Conservation (phyloP, 2,113 vertebrate species). For the Seriola rivoliana region DNA sequence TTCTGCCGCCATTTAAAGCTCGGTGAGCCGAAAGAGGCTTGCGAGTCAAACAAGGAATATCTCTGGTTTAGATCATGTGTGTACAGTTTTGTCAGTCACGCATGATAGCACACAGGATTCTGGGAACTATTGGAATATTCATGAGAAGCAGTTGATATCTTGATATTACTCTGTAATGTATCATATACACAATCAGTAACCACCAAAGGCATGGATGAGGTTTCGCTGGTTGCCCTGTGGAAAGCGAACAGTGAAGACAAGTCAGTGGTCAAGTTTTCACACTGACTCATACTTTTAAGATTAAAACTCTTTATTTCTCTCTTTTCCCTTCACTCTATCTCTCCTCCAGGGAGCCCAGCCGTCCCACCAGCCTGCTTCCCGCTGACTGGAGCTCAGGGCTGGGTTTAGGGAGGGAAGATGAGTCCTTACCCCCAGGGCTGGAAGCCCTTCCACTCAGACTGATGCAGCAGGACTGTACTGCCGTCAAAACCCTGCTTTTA, state of each 20-base stretch:
- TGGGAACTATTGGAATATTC: background rate
- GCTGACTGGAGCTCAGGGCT: conserved; percentile 85
- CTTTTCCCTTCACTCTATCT: background rate
- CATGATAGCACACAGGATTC: background rate
- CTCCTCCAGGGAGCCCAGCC: conserved; percentile 74
- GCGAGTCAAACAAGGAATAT: background rate
- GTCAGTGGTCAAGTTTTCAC: conserved; percentile 41
- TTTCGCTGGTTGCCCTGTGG: conserved; percentile 20
- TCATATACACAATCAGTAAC: conserved; percentile 25
- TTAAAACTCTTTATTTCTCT: conserved; percentile 43
- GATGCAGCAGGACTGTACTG: conserved; percentile 97
- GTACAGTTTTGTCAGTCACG: background rate
- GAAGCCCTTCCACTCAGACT: conserved; percentile 92
- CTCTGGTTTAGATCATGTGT: background rate
- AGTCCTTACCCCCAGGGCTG: conserved; percentile 83
- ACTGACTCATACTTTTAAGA: conserved; percentile 25
- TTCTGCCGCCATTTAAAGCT: conserved; percentile 38
- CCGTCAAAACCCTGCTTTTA: conserved; percentile 93
- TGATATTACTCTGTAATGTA: conserved; percentile 30
- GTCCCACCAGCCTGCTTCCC: conserved; percentile 77
- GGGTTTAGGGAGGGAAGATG: conserved; percentile 86
- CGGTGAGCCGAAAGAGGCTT: background rate
- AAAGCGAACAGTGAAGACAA: conserved; percentile 20
- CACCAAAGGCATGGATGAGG: conserved; percentile 23
- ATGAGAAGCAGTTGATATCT: conserved; percentile 30